phyloP scores from a whole-genome alignment of 2,113 vertebrate genomes.

The Daubentonia madagascariensis region DNA sequence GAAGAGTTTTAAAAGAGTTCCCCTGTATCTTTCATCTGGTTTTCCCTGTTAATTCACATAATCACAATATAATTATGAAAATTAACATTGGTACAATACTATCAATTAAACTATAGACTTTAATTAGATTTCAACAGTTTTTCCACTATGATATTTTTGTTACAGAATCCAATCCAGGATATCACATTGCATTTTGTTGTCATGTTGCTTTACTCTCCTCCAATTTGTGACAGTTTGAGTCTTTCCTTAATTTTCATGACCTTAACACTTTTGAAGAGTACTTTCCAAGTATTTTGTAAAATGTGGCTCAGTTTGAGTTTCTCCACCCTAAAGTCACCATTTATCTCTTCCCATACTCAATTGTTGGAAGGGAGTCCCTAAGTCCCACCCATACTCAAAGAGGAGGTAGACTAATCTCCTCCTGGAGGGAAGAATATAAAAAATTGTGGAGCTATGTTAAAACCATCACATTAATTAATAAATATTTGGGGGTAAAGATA shows the following conservation, averaged over 20 bases:
- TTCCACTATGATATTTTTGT: not conserved
- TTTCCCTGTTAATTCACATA: not conserved
- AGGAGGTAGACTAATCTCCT: not conserved
- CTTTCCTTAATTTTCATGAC: conserved; percentile 18
- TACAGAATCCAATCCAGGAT: not conserved
- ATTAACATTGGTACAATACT: not conserved
- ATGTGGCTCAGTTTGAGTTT: not conserved
- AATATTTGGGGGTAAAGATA: not conserved
- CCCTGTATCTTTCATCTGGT: not conserved
- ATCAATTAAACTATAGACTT: not conserved
- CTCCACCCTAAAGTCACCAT: not conserved
- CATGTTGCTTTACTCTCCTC: not conserved
- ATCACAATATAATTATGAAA: not conserved
- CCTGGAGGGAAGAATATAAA: not conserved
- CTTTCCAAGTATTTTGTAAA: not conserved
- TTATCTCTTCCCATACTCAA: not conserved
- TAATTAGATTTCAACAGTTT: not conserved
- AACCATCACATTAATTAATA: not conserved
- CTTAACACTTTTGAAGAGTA: not conserved
- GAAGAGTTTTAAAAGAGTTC: not conserved
- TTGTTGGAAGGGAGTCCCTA: not conserved
- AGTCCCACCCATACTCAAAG: not conserved
- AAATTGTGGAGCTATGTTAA: not conserved
- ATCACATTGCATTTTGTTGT: not conserved
- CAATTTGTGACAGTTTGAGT: not conserved